Base-by-base conservation (phyloP, 2,888 invertebrate species). In the Cryptocheilus praepositus region DNA sequence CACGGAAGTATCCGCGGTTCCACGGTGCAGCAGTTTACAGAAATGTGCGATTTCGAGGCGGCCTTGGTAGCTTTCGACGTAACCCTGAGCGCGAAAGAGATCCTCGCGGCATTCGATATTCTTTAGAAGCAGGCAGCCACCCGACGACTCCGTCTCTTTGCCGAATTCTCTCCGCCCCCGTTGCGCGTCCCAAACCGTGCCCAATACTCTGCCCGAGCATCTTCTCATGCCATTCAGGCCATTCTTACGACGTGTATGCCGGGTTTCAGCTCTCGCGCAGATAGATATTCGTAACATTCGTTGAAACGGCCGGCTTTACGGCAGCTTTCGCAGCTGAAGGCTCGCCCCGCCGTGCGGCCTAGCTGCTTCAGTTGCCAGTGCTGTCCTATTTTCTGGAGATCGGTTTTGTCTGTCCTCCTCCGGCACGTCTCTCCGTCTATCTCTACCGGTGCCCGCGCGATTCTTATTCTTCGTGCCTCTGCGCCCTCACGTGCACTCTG, bases 211-310 rank as follows among this genome's bases (percentile, higher is more conserved):
- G 36, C 36, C 36, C 49, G 49, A 49, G 4, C 49, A 49, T 16
- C 36, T 36, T 36, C 36, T 36, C 36, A 36, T 36, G 11, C 73
- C 71, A 84, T 84, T 82, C 78, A 75, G 75, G 61, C 74, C 61
- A 78, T 83, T 80, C 80, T 83, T 77, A 78, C 74, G 75, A 80
- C 73, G 77, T 79, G 75, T 77, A 80, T 82, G 77, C 76, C 75
- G 13, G 76, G 77, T 78, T 76, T 79, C 71, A 81, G 68, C 73
- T 65, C 71, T 22, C 64, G 67, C 43, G 58, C 67, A 77, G 75
- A 79, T 77, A 77, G 75, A 80, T 82, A 80, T 82, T 82, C 75
- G 75, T 71, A 79, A 78, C 80, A 74, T 81, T 81, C 78, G 76
- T 76, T 72, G 78, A 79, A 84, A 83, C 81, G 76, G 77, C 67